Evolutionary conservation across 2,113 vertebrate species (phyloP).

Genomic region (Ctenodactylus gundi): DNA sequence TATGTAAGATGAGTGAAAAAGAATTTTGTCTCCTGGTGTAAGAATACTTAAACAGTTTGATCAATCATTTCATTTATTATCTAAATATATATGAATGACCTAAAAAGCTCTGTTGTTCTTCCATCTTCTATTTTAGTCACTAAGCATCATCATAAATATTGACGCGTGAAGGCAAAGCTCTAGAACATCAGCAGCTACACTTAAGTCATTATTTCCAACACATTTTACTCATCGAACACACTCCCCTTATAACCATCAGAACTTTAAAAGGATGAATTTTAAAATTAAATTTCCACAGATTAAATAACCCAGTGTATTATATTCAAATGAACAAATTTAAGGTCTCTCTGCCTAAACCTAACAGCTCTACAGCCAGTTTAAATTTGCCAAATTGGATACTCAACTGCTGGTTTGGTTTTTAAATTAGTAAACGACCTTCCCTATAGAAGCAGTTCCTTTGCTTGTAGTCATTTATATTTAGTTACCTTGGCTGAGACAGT

Average conservation of each 20-base stretch:
- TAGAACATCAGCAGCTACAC: constrained; percentile 54
- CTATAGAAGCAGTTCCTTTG: constrained; percentile 69
- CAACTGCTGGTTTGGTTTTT: constrained; percentile 43
- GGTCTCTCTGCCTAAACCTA: constrained; percentile 43
- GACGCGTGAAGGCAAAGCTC: constrained; percentile 44
- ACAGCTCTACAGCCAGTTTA: constrained; percentile 11
- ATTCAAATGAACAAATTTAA: constrained; percentile 68
- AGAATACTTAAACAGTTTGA: constrained; percentile 16
- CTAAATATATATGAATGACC: constrained; percentile 57
- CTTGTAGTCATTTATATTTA: constrained; percentile 72
- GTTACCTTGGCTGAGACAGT: constrained; percentile 65
- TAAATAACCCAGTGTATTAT: constrained; percentile 61
- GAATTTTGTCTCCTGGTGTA: neutral
- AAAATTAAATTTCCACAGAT: constrained; percentile 51
- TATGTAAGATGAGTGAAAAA: neutral
- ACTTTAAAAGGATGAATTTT: constrained; percentile 57
- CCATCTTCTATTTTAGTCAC: constrained; percentile 70
- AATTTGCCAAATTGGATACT: constrained; percentile 57
- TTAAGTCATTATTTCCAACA: constrained; percentile 55
- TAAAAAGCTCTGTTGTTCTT: constrained; percentile 61
- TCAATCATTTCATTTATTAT: constrained; percentile 50
- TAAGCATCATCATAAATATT: constrained; percentile 68
- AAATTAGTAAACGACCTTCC: constrained; percentile 43
- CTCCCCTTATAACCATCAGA: constrained; percentile 46
- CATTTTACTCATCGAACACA: neutral